phyloP scores from a whole-genome alignment of 2,888 invertebrate species.

The Nephrotoma flavescens region DNA sequence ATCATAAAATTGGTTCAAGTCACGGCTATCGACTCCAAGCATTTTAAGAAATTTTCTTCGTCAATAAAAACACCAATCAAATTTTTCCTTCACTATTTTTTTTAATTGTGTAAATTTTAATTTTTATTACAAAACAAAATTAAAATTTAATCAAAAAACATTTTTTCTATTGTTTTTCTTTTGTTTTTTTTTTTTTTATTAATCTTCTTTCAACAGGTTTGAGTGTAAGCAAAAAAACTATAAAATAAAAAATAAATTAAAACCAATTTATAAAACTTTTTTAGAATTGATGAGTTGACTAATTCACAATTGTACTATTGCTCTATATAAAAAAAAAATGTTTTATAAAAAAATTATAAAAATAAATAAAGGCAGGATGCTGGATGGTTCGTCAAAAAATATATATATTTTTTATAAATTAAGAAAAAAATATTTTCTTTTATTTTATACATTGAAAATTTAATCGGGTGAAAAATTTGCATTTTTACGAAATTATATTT shows the following conservation, averaged over 20 bases:
- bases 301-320: background rate
- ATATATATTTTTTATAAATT: constrained; percentile 1
- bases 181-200: constrained; percentile 1
- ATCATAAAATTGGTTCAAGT: no score
- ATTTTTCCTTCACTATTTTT: background rate
- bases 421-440: background rate
- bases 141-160: background rate
- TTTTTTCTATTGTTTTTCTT: background rate
- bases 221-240: background rate
- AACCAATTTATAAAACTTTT: background rate
- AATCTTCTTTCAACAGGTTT: constrained; percentile 4
- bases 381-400: constrained; percentile 1
- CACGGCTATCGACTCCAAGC: background rate
- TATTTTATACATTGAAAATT: background rate
- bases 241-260: background rate
- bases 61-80: background rate
- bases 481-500: background rate
- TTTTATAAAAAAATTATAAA: background rate
- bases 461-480: background rate
- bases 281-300: background rate
- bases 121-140: background rate
- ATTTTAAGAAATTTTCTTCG: background rate
- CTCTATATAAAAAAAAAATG: background rate
- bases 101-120: background rate
- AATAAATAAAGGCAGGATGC: background rate